These are phyloP conservation scores for Heliconius himera DNA, from an alignment of 1,140 invertebrate species.

Conservation along the genomic window DNA sequence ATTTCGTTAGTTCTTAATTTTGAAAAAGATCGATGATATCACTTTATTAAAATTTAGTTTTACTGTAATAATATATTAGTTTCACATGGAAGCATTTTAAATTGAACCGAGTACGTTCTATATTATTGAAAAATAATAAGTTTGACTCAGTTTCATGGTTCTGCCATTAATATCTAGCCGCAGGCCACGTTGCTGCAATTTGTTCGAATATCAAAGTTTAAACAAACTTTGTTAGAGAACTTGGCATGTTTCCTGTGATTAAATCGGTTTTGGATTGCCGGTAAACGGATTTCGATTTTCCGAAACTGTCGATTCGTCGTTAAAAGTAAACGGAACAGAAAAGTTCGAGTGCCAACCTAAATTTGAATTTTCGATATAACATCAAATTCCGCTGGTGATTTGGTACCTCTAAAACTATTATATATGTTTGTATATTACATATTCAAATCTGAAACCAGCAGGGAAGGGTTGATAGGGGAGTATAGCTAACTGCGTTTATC, in stretches of 20 bases:
- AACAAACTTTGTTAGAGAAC: constrained; percentile 72
- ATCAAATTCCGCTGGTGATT: constrained; percentile 29
- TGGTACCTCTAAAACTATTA: neutral
- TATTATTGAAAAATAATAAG: constrained; percentile 35
- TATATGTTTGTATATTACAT: neutral
- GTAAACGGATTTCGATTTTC: constrained; percentile 63
- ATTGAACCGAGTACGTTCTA: neutral
- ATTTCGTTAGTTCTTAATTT: constrained; percentile 20
- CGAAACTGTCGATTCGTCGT: constrained; percentile 73
- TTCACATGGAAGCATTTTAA: neutral
- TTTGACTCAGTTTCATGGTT: constrained; percentile 55
- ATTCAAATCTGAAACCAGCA: neutral
- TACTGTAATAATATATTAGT: neutral
- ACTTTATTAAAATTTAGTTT: neutral
- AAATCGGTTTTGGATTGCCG: constrained; percentile 76
- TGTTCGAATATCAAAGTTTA: constrained; percentile 74
- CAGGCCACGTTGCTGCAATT: constrained; percentile 72
- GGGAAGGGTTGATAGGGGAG: no score
- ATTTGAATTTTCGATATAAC: constrained; percentile 39
- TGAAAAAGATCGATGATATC: neutral
- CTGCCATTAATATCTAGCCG: constrained; percentile 71
- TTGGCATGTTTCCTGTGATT: constrained; percentile 76
- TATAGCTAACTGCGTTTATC: neutral
- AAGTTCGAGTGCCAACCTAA: constrained; percentile 42
- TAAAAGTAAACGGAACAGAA: constrained; percentile 58